A percentile compares a stretch with the other conserved stretches of the same genome.
These are phyloP conservation scores for Dryomyza anilis DNA, from an alignment of 2,888 invertebrate genomes.

Conservation along the genomic window DNA sequence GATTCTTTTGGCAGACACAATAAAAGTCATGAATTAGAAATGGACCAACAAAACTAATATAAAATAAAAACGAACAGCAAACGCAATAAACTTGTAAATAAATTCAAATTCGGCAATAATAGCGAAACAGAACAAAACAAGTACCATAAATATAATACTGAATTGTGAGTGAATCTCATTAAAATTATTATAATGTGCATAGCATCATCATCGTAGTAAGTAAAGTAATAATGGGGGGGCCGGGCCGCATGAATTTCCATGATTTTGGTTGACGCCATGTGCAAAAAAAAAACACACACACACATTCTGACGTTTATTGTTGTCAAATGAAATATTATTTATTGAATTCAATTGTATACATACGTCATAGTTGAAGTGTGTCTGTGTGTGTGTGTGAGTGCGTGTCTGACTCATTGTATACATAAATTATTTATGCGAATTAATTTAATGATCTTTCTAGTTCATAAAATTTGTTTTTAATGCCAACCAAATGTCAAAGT, in stretches of 20 bases:
- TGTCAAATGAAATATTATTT: slow-evolving; percentile 55
- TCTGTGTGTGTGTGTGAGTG: not conserved
- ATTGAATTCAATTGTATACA: too few species aligned
- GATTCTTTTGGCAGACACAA: not conserved
- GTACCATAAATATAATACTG: too few species aligned
- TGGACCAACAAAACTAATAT: not conserved
- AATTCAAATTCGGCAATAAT: not conserved
- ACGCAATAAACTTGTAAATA: slow-evolving; percentile 11
- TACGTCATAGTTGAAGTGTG: too few species aligned
- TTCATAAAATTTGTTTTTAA: slow-evolving; percentile 55
- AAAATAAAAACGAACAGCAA: not conserved
- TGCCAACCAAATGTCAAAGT: slow-evolving; percentile 30
- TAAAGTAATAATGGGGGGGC: not conserved
- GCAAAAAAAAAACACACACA: not conserved
- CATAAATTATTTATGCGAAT: slow-evolving; percentile 43
- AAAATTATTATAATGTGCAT: slow-evolving; percentile 11
- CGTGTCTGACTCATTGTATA: not conserved
- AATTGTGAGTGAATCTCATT: too few species aligned
- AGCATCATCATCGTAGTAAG: not conserved
- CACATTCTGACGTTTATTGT: slow-evolving; percentile 53
- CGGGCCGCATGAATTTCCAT: slow-evolving; percentile 1
- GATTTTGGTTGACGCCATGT: slow-evolving; percentile 13
- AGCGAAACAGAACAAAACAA: not conserved
- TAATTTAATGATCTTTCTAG: slow-evolving; percentile 61
- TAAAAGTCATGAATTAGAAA: slow-evolving; percentile 6